Evolutionary conservation across 2,113 vertebrate species (phyloP).

Genomic region (Channa maculata): DNA sequence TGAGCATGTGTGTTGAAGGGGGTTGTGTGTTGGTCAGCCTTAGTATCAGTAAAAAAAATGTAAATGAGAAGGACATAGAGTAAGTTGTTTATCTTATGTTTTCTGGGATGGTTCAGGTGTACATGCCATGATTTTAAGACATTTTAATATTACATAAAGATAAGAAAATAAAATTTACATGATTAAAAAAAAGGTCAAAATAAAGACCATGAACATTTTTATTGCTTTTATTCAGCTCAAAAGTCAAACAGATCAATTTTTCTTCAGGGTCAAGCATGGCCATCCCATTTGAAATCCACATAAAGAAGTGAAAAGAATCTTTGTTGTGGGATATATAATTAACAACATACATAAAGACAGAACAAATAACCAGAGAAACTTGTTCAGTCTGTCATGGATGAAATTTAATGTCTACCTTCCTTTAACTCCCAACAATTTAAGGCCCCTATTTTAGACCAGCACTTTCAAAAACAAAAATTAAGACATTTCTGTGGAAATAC

Average conservation of each 20-base stretch:
- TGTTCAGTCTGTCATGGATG: slow-evolving; percentile 38
- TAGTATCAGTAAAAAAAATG: background rate
- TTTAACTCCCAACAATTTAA: slow-evolving; percentile 55
- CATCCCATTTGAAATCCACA: slow-evolving; percentile 25
- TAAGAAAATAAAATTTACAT: background rate
- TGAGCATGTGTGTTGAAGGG: slow-evolving; percentile 15
- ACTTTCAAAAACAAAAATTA: slow-evolving; percentile 51
- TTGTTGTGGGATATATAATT: slow-evolving; percentile 22
- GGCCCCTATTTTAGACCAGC: slow-evolving; percentile 40
- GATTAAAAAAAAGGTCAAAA: background rate
- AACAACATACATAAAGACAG: slow-evolving; percentile 49
- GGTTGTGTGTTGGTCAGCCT: slow-evolving; percentile 11
- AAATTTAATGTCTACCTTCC: slow-evolving; percentile 51
- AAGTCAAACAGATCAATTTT: background rate
- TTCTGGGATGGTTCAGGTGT: background rate
- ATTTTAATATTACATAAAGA: background rate
- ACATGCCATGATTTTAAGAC: background rate
- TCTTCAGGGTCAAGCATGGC: slow-evolving; percentile 4
- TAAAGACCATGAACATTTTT: background rate
- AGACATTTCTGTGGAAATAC: slow-evolving; percentile 37
- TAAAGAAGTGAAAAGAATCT: slow-evolving; percentile 25
- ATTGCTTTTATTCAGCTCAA: background rate
- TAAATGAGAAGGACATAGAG: background rate
- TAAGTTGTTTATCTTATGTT: background rate
- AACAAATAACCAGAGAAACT: slow-evolving; percentile 40